Evolutionary conservation across 2,797 vertebrate species (phyloP).

Genomic region (Alca torda): DNA sequence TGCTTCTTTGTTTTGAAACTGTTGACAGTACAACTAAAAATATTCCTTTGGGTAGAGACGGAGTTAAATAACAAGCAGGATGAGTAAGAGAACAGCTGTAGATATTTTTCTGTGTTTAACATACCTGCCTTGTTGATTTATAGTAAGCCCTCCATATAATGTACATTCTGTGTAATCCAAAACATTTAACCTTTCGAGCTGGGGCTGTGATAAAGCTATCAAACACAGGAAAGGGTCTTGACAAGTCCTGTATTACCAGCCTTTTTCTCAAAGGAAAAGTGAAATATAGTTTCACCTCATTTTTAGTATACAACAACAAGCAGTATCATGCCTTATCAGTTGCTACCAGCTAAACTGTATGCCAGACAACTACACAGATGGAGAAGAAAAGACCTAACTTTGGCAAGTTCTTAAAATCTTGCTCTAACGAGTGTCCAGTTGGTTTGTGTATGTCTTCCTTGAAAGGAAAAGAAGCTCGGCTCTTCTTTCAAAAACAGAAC

Average conservation of each 20-base stretch:
- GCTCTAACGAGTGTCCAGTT: neutral
- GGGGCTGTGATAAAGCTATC: conserved; percentile 76
- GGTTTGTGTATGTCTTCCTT: neutral
- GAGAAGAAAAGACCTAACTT: neutral
- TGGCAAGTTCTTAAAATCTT: neutral
- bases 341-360: conserved; percentile 41
- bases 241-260: conserved; percentile 60
- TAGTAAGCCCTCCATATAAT: conserved; percentile 77
- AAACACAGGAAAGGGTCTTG: conserved; percentile 72
- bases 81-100: conserved; percentile 85
- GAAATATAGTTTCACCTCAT: conserved; percentile 56
- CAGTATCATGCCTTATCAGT: conserved; percentile 16
- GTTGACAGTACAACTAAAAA: conserved; percentile 82
- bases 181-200: conserved; percentile 77
- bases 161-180: conserved; percentile 78
- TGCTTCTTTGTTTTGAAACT: conserved; percentile 88
- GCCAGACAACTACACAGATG: neutral
- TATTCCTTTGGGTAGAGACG: conserved; percentile 79
- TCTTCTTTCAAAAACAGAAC: neutral
- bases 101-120: conserved; percentile 83
- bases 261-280: conserved; percentile 53
- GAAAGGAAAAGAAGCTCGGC: neutral
- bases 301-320: conserved; percentile 49
- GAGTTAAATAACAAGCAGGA: conserved; percentile 78
- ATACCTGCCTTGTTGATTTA: conserved; percentile 82